phyloP scores from a whole-genome alignment of 2,113 vertebrate species.

The Corvus moneduloides region DNA sequence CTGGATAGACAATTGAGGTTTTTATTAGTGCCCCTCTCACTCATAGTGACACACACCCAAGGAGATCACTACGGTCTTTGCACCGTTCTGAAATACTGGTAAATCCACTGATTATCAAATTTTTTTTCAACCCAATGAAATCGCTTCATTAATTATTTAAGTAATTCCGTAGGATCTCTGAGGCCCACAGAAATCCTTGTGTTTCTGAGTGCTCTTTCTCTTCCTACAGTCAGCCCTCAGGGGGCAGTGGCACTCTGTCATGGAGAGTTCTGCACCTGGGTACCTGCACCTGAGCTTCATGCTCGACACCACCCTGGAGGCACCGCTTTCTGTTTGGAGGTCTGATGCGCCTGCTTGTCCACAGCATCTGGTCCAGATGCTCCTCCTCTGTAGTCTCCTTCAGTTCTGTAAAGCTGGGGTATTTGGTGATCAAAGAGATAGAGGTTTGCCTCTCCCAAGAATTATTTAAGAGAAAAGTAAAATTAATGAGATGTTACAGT shows the following conservation, averaged over 20 bases:
- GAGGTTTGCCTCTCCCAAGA: background rate
- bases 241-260: background rate
- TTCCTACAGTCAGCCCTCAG: background rate
- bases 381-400: background rate
- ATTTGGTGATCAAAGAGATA: background rate
- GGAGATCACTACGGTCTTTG: background rate
- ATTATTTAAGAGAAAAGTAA: background rate
- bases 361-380: background rate
- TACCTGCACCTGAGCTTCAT: background rate
- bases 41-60: background rate
- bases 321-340: background rate
- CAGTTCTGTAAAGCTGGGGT: background rate
- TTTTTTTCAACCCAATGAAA: background rate
- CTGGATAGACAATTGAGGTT: background rate
- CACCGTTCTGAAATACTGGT: background rate
- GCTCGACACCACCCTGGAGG: background rate
- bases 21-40: background rate
- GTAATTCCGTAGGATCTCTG: background rate
- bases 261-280: too few relatives aligned
- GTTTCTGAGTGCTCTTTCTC: background rate
- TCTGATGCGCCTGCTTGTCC: background rate
- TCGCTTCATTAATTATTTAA: background rate
- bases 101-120: background rate
- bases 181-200: rapidly evolving
- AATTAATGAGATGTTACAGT: background rate